A percentile compares a stretch with the other conserved stretches of the same genome.
These are phyloP conservation scores for Enteromius viviparus DNA, from an alignment of 2,797 vertebrate species.

Conservation along the genomic window DNA sequence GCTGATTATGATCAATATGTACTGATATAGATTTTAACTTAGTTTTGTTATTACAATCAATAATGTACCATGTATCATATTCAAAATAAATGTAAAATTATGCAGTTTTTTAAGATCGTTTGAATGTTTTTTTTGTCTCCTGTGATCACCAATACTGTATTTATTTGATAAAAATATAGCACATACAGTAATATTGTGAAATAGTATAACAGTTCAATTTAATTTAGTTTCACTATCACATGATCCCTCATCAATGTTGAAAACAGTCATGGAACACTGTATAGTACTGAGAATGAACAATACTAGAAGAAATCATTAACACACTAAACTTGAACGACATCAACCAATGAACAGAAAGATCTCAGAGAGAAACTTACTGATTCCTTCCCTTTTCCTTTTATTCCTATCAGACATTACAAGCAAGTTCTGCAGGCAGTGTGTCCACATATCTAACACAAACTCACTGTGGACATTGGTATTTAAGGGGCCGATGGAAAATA, in stretches of 20 bases:
- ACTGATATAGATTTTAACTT: not conserved
- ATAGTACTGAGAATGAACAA: too few relatives aligned
- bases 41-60: not conserved
- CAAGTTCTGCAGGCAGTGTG: conserved; percentile 80
- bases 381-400: conserved; percentile 28
- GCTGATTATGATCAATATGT: not conserved
- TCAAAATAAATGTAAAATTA: not conserved
- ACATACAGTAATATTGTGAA: not conserved
- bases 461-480: conserved; percentile 89
- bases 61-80: not conserved
- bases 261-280: not conserved
- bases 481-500: conserved; percentile 69
- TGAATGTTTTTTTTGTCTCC: not conserved
- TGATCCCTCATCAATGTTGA: not conserved
- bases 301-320: too few relatives aligned
- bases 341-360: too few relatives aligned
- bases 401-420: conserved; percentile 80
- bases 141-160: not conserved
- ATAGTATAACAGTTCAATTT: not conserved
- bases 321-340: too few relatives aligned
- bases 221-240: not conserved
- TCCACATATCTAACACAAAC: conserved; percentile 82
- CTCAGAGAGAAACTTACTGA: not conserved
- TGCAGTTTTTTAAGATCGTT: not conserved
- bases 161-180: not conserved